Base-by-base conservation (phyloP, 2,113 vertebrate species). In the Callipepla squamata region DNA sequence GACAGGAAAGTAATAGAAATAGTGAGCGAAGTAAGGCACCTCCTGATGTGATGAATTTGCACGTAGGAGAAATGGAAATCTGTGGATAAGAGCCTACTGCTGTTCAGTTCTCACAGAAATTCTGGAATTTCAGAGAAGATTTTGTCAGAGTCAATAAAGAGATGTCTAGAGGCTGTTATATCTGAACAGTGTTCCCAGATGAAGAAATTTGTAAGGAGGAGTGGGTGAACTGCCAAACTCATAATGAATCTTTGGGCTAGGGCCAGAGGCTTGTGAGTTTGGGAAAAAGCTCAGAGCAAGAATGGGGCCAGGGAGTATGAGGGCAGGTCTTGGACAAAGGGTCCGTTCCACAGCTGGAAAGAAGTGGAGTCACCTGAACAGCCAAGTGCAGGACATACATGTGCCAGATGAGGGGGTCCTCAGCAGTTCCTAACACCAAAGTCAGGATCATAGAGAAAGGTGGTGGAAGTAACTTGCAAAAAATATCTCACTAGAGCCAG, bases 171-270 rank as follows among this genome's bases (percentile, higher is more conserved):
- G 89, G 74, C 80, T 85, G 13, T 78, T 92, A 63, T 50, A 21
- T 91, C 92, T 89, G 85, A 61, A 79, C 22, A 92, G 48, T 63
- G 77, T 81, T 96, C 91, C 80, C 80, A 95, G 89, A 93, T 93
- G 91, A 92, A 93, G 86, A 89, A 82, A 68, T 89, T 93, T 95
- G 87, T 93, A 85, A 85, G 81, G 63, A 94, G 67, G 83, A 85
- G 47, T 74, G 51, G 30, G 57, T 89, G 47, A 89, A 77, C 80
- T 96, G 91, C 93, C 91, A 94, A 89, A 79, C 38, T 85, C 48
- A 38, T 58, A 76, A 79, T 75, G 63, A 82, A 69, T 45, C 36
- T 89, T 78, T 94, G 91, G 51, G 70, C 79, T 91, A 75, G n/a
- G 32, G 89, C 89, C 94, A 89, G 58, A 89, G 51, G 53, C 20